Base-by-base conservation (phyloP, 2,797 vertebrate species). In the Gephyroberyx darwinii region DNA sequence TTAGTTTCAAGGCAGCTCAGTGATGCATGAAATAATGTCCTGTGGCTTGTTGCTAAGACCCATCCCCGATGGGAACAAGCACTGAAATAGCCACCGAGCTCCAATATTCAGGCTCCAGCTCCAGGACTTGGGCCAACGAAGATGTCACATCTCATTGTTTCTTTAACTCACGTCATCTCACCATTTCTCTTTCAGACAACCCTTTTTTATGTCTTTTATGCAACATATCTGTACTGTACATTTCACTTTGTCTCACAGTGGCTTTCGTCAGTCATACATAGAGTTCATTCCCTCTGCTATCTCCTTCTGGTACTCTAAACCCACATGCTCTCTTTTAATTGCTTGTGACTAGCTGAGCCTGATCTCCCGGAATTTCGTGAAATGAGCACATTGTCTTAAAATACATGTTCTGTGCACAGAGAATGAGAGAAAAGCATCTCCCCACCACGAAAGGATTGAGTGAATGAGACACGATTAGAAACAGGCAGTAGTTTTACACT, bases 21-120 rank as follows among this genome's bases (percentile, higher is more conserved):
- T 86, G 90, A 95, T 92, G 93, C 94, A 94, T 94, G 92, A 96
- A 95, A 95, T 95, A 91, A 95, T 93, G 92, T 94, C 92, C 93
- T 91, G 77, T 88, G 91, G 91, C 86, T 67, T 85, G 86, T 91
- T 91, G 91, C 90, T 93, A 90, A 94, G 90, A 91, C 85, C 81
- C 80, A 84, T 91, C 83, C 87, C 91, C 76, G 43, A 84, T 82
- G 92, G 84, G 85, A 92, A 89, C 84, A 84, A 39, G 5, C 90
- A 84, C 80, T 86, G 89, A 93, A 91, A 90, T 78, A 93, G 82
- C 87, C 89, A 84, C 59, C 50, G 66, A 77, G 64, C 71, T 77
- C 51, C 66, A 74, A 63, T 59, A 58, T 77, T 75, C 69, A 79
- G 79, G 26, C 53, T 47, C 26, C 80, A 65, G 56, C 66, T 77